phyloP scores from a whole-genome alignment of 2,888 invertebrate genomes.

The Elmis aenea region DNA sequence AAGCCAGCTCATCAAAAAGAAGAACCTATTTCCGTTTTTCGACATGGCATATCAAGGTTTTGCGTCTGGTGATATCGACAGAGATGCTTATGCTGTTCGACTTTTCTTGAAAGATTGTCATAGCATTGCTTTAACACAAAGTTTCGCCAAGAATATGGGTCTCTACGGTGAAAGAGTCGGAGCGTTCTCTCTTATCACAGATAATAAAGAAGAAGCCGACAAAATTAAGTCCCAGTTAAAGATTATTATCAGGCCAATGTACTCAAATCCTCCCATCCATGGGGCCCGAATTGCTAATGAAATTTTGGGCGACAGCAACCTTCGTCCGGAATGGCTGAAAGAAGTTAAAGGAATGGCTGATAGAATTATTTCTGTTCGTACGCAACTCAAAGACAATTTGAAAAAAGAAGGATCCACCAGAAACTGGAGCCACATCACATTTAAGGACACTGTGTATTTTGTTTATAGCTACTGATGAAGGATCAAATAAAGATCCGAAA shows the following conservation, averaged over 20 bases:
- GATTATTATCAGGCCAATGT: constrained; percentile 91
- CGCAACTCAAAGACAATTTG: constrained; percentile 69
- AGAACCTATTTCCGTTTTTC: constrained; percentile 84
- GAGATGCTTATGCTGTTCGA: constrained; percentile 81
- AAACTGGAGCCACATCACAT: constrained; percentile 92
- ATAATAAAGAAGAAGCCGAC: constrained; percentile 72
- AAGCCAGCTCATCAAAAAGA: constrained; percentile 73
- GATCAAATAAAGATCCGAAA: too few relatives aligned
- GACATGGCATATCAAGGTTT: constrained; percentile 99
- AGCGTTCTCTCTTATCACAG: constrained; percentile 75
- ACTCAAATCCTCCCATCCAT: constrained; percentile 94
- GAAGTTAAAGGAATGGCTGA: constrained; percentile 99
- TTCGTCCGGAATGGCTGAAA: constrained; percentile 74
- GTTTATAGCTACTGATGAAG: too few relatives aligned
- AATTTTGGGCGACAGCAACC: constrained; percentile 68
- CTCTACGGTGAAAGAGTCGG: constrained; percentile 90
- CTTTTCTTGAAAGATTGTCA: constrained; percentile 86
- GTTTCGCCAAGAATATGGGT: constrained; percentile 98
- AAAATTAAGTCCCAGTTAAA: constrained; percentile 90
- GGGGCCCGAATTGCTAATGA: constrained; percentile 86
- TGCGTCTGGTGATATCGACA: constrained; percentile 80
- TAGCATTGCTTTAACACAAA: constrained; percentile 81
- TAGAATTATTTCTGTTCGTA: constrained; percentile 88
- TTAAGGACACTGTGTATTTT: too few relatives aligned
- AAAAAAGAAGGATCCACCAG: constrained; percentile 73